Evolutionary conservation across 2,797 vertebrate genomes (phyloP), one percentile per base, ranked within the genome.

Genomic region (Pteronotus mesoamericanus): DNA sequence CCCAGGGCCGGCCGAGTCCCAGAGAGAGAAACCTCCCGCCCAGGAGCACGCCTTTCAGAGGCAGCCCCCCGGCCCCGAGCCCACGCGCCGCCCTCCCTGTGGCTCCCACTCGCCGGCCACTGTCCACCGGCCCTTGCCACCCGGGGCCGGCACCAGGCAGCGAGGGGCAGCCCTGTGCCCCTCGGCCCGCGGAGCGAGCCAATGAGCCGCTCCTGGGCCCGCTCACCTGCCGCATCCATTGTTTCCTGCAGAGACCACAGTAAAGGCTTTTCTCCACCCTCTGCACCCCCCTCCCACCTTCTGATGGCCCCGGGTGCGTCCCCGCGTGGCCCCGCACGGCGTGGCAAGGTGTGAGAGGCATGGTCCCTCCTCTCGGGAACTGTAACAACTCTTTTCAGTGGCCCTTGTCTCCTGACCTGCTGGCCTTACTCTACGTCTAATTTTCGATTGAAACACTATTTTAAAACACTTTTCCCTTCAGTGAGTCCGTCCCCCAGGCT

Each of bases 271-370:
- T 1, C 2, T 7, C 53, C 14, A 2, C 21, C 24, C 24, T 26
- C 14, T 24, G 6, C 12, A 2, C 21, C 46, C 37, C 22, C 19
- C n/a, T 61, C 14, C n/a, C 6, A 3, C n/a, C 53, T 79, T 11
- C 82, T 26, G 12, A 86, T 18, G 0, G 0, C 1, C 55, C 18
- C 12, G 51, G 24, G 22, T 19, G 78, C 53, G 32, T 44, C 39
- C 39, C 32, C 0, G 0, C 0, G 29, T 9, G 34, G 21, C 9
- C 34, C 29, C 9, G 16, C 0, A 2, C 21, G n/a, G 3, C 32
- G 16, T 6, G 0, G 15, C 0, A 19, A 19, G 55, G 55, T 24
- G 7, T 18, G 42, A 8, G 19, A 0, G 0, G 6, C 0, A 0
- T 18, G 8, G 0, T 6, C 26, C 51, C 22, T 39, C n/a, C 53